Evolutionary conservation across 2,113 vertebrate genomes (phyloP), one percentile per base, ranked within the genome.

Genomic region (Propithecus coquereli): DNA sequence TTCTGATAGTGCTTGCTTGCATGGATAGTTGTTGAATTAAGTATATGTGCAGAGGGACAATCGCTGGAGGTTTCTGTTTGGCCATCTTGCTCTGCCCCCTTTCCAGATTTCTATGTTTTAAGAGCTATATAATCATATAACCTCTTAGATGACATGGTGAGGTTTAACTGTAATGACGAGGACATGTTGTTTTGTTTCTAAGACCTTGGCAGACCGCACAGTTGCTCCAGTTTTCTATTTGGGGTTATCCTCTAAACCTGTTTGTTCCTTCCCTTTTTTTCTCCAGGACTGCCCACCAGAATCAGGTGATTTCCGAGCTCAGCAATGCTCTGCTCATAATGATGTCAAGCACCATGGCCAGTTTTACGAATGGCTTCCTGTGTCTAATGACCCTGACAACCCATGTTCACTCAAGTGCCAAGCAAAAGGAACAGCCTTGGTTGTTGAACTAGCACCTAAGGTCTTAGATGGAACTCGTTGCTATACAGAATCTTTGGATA

Each of bases 391-490:
- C 97, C 99, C 99, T 0, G 99, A 99, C 93, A 99, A 99, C 95
- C 99, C 99, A 0, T 99, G 99, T 52, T 99, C 99, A 0, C 98
- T 99, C 79, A 99, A 99, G 96, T 99, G 99, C 96, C 99, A 99
- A 92, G 99, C 99, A 95, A 99, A 99, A 97, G 99, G 97, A 70
- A 98, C 98, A 0, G 96, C 98, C 87, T 97, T 99, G 17, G 96
- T 99, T 94, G 98, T 99, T 95, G 99, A 99, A 96, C 98, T 99
- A 90, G 99, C 99, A 0, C 99, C 99, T 0, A 99, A 99, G 91
- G 99, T 99, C 93, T 98, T 99, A 94, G 99, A 99, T 57, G 99
- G 99, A 25, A 99, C 99, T 0, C 99, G 99, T 6, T 99, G 99
- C 97, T 99, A 99, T 97, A 99, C 99, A 2, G 99, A 99, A 97